Evolutionary conservation across 2,113 vertebrate genomes (phyloP).

Genomic region (Bothrops jararaca): DNA sequence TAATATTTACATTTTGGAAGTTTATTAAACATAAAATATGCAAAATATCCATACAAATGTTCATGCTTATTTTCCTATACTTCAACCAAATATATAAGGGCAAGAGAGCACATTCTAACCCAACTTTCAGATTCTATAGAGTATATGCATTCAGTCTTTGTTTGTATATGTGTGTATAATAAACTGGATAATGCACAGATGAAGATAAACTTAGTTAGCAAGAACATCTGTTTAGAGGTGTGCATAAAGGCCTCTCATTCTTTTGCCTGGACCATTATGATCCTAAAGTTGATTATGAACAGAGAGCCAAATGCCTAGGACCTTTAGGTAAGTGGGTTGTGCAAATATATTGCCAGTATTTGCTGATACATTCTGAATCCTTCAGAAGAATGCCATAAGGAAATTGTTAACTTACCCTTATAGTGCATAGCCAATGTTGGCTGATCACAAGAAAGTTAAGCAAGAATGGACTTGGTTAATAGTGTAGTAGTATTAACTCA

Average conservation of each 20-base stretch:
- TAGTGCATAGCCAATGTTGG: neutral
- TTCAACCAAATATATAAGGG: neutral
- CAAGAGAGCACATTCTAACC: neutral
- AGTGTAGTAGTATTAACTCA: neutral
- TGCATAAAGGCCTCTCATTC: neutral
- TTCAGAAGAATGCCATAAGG: neutral
- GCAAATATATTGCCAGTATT: neutral
- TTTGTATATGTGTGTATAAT: neutral
- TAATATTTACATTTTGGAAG: neutral
- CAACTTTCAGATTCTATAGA: neutral
- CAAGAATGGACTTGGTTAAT: neutral
- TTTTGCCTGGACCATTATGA: neutral
- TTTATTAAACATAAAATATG: neutral
- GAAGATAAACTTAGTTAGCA: neutral
- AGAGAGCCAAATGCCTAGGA: neutral
- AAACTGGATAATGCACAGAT: neutral
- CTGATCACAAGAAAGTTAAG: neutral
- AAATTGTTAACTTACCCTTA: neutral
- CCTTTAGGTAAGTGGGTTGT: neutral
- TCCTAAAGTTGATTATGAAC: neutral
- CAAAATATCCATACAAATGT: neutral
- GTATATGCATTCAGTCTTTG: neutral
- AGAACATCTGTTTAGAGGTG: neutral
- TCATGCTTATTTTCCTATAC: neutral
- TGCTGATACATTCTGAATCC: neutral